Evolutionary conservation across 2,113 vertebrate genomes (phyloP).

Genomic region (Cinclus mexicanus): DNA sequence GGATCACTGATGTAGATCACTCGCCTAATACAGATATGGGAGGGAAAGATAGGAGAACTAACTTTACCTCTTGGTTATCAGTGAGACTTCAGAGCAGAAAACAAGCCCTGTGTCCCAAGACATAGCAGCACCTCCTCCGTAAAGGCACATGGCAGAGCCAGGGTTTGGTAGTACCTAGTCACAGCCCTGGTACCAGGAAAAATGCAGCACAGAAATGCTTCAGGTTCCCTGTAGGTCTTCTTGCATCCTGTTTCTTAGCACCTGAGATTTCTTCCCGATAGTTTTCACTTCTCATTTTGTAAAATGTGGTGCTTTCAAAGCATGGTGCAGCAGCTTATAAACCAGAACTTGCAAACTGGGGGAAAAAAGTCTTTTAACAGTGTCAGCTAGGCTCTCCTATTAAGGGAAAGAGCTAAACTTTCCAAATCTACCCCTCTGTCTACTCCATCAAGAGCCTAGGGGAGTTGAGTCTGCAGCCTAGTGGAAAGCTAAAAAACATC

Average conservation of each 20-base stretch:
- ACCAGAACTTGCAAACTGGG: not conserved
- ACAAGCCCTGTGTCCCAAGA: not conserved
- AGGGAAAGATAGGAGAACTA: not conserved
- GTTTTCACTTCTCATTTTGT: not conserved
- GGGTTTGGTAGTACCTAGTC: not conserved
- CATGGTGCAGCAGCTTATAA: not conserved
- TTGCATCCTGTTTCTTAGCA: not conserved
- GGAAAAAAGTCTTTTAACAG: accelerated
- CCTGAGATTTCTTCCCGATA: not conserved
- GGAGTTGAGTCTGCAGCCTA: not conserved
- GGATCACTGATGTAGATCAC: not conserved
- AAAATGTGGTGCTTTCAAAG: not conserved
- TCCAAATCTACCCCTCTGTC: not conserved
- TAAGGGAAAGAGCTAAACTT: not conserved
- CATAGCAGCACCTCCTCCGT: not conserved
- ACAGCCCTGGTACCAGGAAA: not conserved
- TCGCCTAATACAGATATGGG: not conserved
- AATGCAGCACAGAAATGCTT: not conserved
- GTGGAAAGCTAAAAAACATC: not conserved
- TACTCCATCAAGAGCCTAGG: not conserved
- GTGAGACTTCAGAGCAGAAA: not conserved
- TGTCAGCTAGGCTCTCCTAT: not conserved
- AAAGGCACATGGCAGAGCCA: not conserved
- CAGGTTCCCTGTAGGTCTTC: not conserved
- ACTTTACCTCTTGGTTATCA: not conserved